These are phyloP conservation scores for Crypturellus tataupa DNA, from an alignment of 2,797 vertebrate genomes.

Conservation along the genomic window DNA sequence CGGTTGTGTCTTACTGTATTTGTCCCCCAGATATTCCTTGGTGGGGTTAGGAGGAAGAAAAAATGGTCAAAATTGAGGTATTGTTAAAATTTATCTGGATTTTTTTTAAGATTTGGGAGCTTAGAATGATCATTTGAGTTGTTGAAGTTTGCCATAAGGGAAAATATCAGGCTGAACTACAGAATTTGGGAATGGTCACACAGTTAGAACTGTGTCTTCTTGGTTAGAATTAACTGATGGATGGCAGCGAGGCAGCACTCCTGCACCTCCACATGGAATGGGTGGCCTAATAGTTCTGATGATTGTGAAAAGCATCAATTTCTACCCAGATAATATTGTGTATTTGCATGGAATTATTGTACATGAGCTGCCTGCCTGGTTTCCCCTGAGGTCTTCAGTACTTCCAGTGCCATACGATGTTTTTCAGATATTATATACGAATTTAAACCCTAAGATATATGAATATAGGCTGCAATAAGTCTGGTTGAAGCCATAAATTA, in stretches of 20 bases:
- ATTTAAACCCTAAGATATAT: background rate
- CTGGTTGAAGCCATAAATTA: background rate
- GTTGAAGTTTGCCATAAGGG: background rate
- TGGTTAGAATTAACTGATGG: background rate
- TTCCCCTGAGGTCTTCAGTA: background rate
- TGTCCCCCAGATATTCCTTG: background rate
- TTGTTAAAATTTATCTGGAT: background rate
- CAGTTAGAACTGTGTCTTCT: background rate
- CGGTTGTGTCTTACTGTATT: background rate
- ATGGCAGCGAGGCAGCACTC: background rate
- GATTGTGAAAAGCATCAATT: background rate
- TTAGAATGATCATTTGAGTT: background rate
- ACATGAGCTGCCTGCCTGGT: background rate
- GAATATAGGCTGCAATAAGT: fast-evolving
- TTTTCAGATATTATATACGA: background rate
- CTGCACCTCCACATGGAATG: background rate
- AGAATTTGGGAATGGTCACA: background rate
- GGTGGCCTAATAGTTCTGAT: background rate
- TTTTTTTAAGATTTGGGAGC: background rate
- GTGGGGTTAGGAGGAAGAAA: no score
- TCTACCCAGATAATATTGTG: background rate
- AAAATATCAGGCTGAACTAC: background rate
- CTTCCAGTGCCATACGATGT: fast-evolving
- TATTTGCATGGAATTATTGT: fast-evolving
- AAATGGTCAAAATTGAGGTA: background rate